Conservation (phyloP, 2,113 vertebrate species). For the Alligator mississippiensis region DNA sequence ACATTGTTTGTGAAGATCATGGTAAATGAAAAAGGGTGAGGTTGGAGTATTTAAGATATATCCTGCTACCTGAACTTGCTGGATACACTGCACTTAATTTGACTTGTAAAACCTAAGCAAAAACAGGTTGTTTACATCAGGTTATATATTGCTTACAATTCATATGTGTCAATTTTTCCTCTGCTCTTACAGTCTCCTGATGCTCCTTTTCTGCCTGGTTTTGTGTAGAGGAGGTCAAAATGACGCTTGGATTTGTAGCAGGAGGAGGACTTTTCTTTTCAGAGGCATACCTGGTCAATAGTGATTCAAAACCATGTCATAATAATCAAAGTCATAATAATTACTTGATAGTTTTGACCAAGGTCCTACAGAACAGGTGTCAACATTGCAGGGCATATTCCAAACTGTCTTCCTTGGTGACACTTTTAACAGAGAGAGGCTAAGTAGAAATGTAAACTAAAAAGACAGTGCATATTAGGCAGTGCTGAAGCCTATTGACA, state of each 20-base stretch:
- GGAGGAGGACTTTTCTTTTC: not conserved
- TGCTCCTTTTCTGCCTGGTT: not conserved
- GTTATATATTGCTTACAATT: not conserved
- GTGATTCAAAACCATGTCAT: too few relatives aligned
- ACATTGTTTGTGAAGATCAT: not conserved
- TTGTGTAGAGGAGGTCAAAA: not conserved
- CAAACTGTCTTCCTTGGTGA: not conserved
- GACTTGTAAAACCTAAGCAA: not conserved
- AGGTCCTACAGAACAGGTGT: not conserved
- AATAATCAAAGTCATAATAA: not conserved
- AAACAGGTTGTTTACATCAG: not conserved
- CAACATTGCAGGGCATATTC: not conserved
- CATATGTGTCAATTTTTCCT: not conserved
- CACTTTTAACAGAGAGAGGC: not conserved
- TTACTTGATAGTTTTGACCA: not conserved
- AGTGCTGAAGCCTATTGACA: not conserved
- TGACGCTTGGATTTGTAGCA: not conserved
- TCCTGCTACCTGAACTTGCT: not conserved
- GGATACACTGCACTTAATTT: not conserved
- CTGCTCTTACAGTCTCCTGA: not conserved
- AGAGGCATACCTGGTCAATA: not conserved
- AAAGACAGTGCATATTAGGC: not conserved
- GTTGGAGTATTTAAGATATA: not conserved
- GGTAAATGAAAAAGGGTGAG: not conserved
- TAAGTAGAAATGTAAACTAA: not conserved